Evolutionary conservation across 2,888 invertebrate genomes (phyloP).

Genomic region (Himalopsyche tibetana): DNA sequence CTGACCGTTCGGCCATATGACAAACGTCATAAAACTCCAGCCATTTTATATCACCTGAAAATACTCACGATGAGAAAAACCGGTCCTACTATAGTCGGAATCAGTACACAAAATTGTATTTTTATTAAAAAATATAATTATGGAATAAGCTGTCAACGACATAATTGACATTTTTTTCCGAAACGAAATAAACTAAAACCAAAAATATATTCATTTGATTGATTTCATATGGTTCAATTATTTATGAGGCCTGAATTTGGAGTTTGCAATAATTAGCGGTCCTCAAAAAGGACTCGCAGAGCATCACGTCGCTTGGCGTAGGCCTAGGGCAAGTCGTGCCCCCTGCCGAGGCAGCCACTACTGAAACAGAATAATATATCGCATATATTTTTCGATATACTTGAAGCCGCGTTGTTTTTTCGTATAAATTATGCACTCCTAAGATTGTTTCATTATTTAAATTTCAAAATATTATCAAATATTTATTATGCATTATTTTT

Average conservation of each 20-base stretch:
- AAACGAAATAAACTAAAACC: too few species aligned
- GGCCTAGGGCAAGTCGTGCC: constrained; percentile 42
- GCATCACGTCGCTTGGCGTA: constrained; percentile 14
- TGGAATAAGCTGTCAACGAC: too few species aligned
- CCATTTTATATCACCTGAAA: too few species aligned
- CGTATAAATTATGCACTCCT: constrained; percentile 8
- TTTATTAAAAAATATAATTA: too few species aligned
- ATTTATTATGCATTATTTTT: background rate
- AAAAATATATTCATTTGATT: too few species aligned
- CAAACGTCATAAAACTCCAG: too few species aligned
- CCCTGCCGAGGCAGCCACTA: constrained; percentile 19
- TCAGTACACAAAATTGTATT: too few species aligned
- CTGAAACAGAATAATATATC: constrained; percentile 25
- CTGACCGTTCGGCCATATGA: too few species aligned
- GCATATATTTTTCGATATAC: constrained; percentile 6
- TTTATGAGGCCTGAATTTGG: constrained; percentile 7
- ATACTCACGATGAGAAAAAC: too few species aligned
- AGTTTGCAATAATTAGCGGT: constrained; percentile 39
- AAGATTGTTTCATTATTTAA: background rate
- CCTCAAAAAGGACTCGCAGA: constrained; percentile 39
- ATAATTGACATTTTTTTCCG: too few species aligned
- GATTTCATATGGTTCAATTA: too few species aligned
- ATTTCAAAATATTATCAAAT: background rate
- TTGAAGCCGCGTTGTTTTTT: background rate
- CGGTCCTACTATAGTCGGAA: too few species aligned